A percentile compares a stretch with the other conserved stretches of the same genome.
These are phyloP conservation scores for Diplodus puntazzo DNA, from an alignment of 2,797 vertebrate species.

Conservation along the genomic window DNA sequence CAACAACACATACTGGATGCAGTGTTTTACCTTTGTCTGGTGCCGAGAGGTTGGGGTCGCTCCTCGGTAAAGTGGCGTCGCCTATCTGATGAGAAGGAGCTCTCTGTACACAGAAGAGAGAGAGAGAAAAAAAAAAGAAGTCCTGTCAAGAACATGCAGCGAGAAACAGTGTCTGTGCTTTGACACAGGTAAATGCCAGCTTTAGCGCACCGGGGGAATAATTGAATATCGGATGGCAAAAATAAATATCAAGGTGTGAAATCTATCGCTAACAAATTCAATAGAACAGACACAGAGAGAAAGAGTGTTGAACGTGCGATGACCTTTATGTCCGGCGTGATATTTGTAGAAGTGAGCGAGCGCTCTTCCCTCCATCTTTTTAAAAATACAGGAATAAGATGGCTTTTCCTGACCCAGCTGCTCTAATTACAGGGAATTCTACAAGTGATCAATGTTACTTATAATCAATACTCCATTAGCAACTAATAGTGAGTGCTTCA, in stretches of 20 bases:
- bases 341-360: slow-evolving; percentile 19
- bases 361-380: neutral
- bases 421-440: slow-evolving; percentile 42
- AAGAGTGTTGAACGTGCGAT: slow-evolving; percentile 19
- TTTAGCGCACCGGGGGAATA: neutral
- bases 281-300: neutral
- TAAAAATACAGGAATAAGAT: neutral
- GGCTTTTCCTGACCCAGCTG: neutral
- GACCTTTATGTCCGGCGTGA: slow-evolving; percentile 19
- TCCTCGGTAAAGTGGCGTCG: slow-evolving; percentile 92
- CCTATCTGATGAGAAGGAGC: slow-evolving; percentile 92
- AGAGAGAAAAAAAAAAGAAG: neutral
- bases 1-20: neutral
- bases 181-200: slow-evolving; percentile 1
- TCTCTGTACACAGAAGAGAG: slow-evolving; percentile 83
- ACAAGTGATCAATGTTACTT: slow-evolving; percentile 21
- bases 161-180: neutral
- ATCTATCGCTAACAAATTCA: neutral
- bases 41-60: slow-evolving; percentile 93
- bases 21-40: slow-evolving; percentile 93
- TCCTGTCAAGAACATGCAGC: neutral
- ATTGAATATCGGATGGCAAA: slow-evolving; percentile 21
- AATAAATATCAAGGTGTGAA: slow-evolving; percentile 29
- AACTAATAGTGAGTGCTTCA: slow-evolving; percentile 28
- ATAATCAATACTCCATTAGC: slow-evolving; percentile 54